Base-by-base conservation (phyloP, 1,140 invertebrate species). In the Chironomus striatipennis region DNA sequence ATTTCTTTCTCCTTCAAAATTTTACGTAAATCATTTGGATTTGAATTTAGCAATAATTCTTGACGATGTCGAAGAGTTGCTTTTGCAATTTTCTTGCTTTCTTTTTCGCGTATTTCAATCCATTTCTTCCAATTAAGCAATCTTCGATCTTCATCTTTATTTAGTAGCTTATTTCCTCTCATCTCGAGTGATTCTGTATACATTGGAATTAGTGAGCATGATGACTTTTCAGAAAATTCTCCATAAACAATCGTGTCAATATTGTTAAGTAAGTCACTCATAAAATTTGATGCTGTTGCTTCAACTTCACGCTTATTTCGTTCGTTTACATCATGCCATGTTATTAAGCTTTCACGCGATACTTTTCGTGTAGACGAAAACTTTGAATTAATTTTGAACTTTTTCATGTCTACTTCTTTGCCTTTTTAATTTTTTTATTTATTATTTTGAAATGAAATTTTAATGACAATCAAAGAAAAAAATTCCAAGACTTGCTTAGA, bases 161-260 rank as follows among this genome's bases (percentile, higher is more conserved):
- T 15, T 12, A 5, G 4, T 15, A 15, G 5, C 12, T 57, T 15
- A 57, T 57, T 34, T 34, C 24, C 24, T 34, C 24, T 34, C 24
- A 34, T 34, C 24, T 34, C 24, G 24, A 34, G 24, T 34, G 24
- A 34, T 34, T 1, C 4, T 15, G 47, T 12, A 57, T 57, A n/a
- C n/a, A 57, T 5, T 5, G 9, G 12, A 57, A 57, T 57, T 7
- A 57, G 12, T 57, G 47, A 57, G 4, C 47, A 57, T 15, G 47
- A 57, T 57, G 47, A 57, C 12, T 57, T 57, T 15, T 57, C 12
- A 15, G 4, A 12, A n/a, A 57, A 57, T n/a, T 57, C n/a, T 15
- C 47, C 47, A 12, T 73, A 74, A 76, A 20, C 73, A 43, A 57
- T 57, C 47, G n/a, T 57, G 4, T 57, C 47, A 57, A 57, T 15